phyloP scores from a whole-genome alignment of 2,888 invertebrate genomes.

The Escarpia spicata region DNA sequence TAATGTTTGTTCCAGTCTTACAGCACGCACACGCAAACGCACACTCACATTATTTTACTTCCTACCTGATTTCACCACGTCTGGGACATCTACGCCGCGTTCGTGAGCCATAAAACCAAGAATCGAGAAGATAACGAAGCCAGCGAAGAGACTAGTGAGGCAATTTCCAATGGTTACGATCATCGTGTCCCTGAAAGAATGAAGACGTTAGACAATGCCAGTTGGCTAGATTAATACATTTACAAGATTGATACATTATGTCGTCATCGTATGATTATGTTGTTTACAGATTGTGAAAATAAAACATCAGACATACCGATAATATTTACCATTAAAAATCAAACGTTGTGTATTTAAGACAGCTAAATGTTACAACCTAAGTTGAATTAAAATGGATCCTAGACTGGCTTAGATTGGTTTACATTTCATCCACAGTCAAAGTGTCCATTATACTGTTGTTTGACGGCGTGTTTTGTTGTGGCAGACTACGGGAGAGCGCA shows the following conservation, averaged over 20 bases:
- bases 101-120: constrained; percentile 71
- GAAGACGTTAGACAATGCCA: background rate
- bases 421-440: background rate
- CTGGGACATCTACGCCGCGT: constrained; percentile 52
- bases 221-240: background rate
- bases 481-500: constrained; percentile 40
- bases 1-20: too few species aligned
- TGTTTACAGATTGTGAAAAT: too few species aligned
- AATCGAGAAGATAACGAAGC: constrained; percentile 56
- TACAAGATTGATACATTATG: background rate
- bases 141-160: constrained; percentile 54
- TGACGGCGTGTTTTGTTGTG: background rate
- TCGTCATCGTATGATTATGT: too few species aligned
- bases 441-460: background rate
- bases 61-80: constrained; percentile 59
- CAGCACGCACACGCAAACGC: background rate
- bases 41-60: background rate
- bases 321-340: too few species aligned
- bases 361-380: background rate
- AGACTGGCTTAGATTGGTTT: background rate
- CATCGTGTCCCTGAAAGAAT: constrained; percentile 27
- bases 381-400: background rate
- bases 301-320: too few species aligned
- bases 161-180: constrained; percentile 32
- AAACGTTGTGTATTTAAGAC: too few species aligned